These are phyloP conservation scores for Macrobrachium nipponense DNA, from an alignment of 1,140 invertebrate species.

Conservation along the genomic window DNA sequence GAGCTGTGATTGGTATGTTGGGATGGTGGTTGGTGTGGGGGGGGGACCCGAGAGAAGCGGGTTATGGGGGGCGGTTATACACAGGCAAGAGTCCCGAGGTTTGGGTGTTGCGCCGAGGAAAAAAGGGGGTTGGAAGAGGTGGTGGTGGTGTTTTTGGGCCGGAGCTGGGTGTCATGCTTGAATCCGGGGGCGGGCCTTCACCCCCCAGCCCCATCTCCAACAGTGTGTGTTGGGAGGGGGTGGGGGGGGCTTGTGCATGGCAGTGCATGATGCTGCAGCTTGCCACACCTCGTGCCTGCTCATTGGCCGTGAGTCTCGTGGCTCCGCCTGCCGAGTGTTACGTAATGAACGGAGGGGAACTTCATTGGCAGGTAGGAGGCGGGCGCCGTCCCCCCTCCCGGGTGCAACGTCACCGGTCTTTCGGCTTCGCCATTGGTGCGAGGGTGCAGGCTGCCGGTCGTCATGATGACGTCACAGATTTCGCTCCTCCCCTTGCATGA, in stretches of 20 bases:
- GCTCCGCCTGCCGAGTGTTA: constrained; percentile 40
- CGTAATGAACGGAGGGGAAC: constrained; percentile 26
- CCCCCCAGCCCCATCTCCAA: not conserved
- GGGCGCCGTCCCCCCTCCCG: not conserved
- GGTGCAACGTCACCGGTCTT: constrained; percentile 14
- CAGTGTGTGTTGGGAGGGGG: too few species aligned
- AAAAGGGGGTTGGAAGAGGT: too few species aligned
- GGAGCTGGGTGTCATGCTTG: too few species aligned
- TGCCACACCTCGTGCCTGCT: not conserved
- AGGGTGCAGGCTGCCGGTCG: constrained; percentile 33
- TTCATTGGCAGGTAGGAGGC: constrained; percentile 33
- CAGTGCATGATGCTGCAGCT: constrained; percentile 48
- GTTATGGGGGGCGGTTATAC: too few species aligned
- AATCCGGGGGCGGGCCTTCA: constrained; percentile 14
- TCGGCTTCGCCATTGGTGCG: constrained; percentile 34
- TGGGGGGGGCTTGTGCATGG: constrained; percentile 29
- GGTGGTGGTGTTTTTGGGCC: too few species aligned
- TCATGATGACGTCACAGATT: constrained; percentile 26
- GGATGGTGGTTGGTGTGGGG: too few species aligned
- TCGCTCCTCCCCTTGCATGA: constrained; percentile 50
- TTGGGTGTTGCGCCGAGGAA: too few species aligned
- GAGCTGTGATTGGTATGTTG: too few species aligned
- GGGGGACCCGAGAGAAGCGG: too few species aligned
- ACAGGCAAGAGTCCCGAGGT: too few species aligned
- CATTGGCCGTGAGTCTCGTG: constrained; percentile 18